Evolutionary conservation across 2,113 vertebrate genomes (phyloP).

Genomic region (Hystrix cristata): DNA sequence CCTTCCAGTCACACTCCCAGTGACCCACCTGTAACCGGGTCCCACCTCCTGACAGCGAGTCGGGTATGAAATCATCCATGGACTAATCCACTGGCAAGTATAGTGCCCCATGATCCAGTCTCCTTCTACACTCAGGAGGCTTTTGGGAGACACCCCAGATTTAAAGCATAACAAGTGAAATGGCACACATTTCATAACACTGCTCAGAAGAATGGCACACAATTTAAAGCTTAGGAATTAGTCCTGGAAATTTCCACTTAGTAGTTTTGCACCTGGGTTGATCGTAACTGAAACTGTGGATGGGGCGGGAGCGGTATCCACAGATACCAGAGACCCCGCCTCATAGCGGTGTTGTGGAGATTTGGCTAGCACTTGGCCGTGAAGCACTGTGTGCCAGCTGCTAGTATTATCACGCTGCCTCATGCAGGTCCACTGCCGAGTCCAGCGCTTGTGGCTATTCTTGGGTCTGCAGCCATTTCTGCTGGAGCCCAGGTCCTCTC

Average conservation of each 20-base stretch:
- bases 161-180: neutral
- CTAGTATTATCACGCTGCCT: fast-evolving
- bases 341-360: neutral
- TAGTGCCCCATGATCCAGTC: neutral
- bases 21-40: neutral
- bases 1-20: neutral
- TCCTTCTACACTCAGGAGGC: neutral
- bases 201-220: neutral
- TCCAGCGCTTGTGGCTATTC: neutral
- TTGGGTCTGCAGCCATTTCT: neutral
- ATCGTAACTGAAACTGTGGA: neutral
- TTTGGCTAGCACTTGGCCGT: neutral
- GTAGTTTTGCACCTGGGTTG: neutral
- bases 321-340: neutral
- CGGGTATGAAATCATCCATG: neutral
- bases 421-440: fast-evolving
- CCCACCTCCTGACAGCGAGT: neutral
- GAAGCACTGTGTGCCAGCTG: fast-evolving
- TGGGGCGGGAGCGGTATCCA: too few species aligned
- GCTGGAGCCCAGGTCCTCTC: neutral
- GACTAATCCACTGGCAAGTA: neutral
- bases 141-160: neutral
- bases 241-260: neutral
- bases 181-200: neutral
- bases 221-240: neutral